Percentiles rank a stretch among this genome's conserved stretches.
Evolutionary conservation across 92 coral and sea anemone species (phyloP).

Genomic region (Anthopleura xanthogrammica): DNA sequence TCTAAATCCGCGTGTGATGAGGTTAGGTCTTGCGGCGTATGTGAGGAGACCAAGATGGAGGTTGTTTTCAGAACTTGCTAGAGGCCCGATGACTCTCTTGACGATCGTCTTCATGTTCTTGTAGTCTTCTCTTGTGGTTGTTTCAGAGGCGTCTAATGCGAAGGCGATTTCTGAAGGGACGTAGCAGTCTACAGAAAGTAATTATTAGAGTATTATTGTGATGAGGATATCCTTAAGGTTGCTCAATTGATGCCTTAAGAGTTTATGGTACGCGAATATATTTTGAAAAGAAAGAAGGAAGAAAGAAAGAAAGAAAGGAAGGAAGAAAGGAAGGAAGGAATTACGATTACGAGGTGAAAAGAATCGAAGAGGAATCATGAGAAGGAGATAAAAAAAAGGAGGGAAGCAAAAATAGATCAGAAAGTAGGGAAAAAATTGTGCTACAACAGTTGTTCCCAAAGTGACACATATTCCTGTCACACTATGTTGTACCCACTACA

Average conservation of each 20-base stretch:
- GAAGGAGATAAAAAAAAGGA: neutral
- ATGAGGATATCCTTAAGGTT: neutral
- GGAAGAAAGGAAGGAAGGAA: neutral
- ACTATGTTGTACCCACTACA: too few relatives aligned
- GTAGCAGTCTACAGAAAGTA: slow-evolving; percentile 43
- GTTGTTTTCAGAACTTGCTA: slow-evolving; percentile 51
- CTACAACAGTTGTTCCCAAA: neutral
- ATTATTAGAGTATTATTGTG: neutral
- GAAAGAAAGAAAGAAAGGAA: neutral
- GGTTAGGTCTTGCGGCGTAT: slow-evolving; percentile 17
- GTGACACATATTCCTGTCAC: neutral
- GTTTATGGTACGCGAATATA: too few relatives aligned
- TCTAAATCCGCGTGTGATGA: slow-evolving; percentile 38
- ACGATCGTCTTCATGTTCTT: slow-evolving; percentile 37
- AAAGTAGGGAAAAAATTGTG: neutral
- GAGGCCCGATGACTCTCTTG: slow-evolving; percentile 19
- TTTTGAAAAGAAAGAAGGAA: neutral
- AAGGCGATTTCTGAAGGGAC: slow-evolving; percentile 63
- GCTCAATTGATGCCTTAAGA: too few relatives aligned
- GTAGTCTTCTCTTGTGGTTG: slow-evolving; percentile 30
- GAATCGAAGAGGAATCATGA: too few relatives aligned
- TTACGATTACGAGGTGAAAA: neutral
- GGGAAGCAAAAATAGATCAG: neutral
- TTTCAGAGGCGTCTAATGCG: slow-evolving; percentile 60
- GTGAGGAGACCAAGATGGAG: slow-evolving; percentile 37